Evolutionary conservation across 2,113 vertebrate genomes (phyloP), one percentile per base, ranked within the genome.

Genomic region (Corythoichthys haematopterus): DNA sequence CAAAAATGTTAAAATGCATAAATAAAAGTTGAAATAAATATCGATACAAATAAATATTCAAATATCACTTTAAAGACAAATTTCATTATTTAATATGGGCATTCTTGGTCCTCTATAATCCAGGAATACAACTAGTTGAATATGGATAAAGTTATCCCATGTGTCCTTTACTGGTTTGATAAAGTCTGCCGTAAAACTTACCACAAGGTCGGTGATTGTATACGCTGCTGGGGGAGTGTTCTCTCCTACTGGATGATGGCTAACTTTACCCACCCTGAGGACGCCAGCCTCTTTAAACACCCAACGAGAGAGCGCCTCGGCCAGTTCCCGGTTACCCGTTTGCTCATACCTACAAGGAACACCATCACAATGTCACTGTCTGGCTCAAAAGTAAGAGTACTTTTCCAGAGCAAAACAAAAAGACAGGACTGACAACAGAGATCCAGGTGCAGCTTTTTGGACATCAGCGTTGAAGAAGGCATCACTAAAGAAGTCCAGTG

Each of bases 201-300:
- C 97, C 94, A 99, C 97, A 0, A 98, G 94, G 75, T 99, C 97
- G 0, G 94, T 98, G 89, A 99, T 92, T 0, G 97, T 99, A 87
- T 99, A 99, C 63, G 97, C 97, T 0, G 89, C 92, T 37, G 97
- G 97, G 0, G 97, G 97, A 0, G 72, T 35, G 0, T 35, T 84
- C 80, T 99, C 96, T 7, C 95, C 97, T 10, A 98, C 96, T 0
- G 93, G 93, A 78, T 98, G 96, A 85, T 99, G 97, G 69, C 93
- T 92, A 65, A 98, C 96, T 0, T 92, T 92, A 1, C 97, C 97
- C 2, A 98, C 97, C 0, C 97, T 90, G 38, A 99, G 94, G 51
- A 99, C 97, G 0, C 97, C 97, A 3, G 98, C 96, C 81, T 99
- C 97, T 80, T 99, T 99, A 87, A 99, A 99, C 78, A 99, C 97